Base-by-base conservation (phyloP, 2,797 vertebrate genomes). In the Galagoides demidoff region DNA sequence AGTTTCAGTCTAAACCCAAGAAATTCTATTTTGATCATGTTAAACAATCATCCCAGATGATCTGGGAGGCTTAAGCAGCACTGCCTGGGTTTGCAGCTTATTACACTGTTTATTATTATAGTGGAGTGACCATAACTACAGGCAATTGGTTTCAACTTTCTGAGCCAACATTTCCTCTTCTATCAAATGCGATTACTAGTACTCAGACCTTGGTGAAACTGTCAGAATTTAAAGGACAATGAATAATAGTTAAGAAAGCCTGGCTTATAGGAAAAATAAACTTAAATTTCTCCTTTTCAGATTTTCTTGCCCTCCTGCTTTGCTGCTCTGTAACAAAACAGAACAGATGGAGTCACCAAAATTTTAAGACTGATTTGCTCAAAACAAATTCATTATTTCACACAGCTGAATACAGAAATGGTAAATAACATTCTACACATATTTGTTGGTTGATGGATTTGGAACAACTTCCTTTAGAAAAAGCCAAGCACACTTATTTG, bases 391-490 rank as follows among this genome's bases (percentile, higher is more conserved):
- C 20, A n/a, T 85, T 45, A 61, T 66, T 66, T 90, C 83, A 92
- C 77, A 17, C 49, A 49, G 22, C 23, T 85, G 49, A 82, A 39
- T 55, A 52, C 16, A 23, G 68, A 92, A 82, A 39, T 59, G 55
- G 10, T 73, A 57, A 85, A 64, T 59, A 78, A 19, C 22, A 57
- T 66, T 89, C 87, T 96, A 74, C 90, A 89, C 74, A 79, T 90
- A 95, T 59, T 49, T 91, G 16, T 55, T 92, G 70, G 73, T 17
- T 88, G 43, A 43, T 59, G n/a, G 73, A 49, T 94, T 93, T 83
- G 73, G n/a, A 83, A 92, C 19, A 82, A 49, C 57, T 11, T 90
- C 43, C 59, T 52, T 34, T 61, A 84, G 66, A 71, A 85, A 82
- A 85, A 49, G 7, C 31, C 23, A 45, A 92, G 84, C 11, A n/a